Evolutionary conservation across 1,140 invertebrate species (phyloP).

Genomic region (Calephelis virginiensis): DNA sequence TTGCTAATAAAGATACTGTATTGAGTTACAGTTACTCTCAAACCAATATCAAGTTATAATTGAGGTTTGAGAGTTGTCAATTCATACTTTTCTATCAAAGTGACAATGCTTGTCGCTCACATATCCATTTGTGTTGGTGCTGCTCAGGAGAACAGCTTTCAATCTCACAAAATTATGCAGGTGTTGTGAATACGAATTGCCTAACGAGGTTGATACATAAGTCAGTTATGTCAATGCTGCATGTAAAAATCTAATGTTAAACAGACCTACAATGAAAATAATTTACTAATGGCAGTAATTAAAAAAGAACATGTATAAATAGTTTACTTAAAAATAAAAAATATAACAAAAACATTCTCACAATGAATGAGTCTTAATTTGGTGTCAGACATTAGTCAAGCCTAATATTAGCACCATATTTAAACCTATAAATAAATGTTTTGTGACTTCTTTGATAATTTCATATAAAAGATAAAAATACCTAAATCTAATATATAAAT

Average conservation of each 20-base stretch:
- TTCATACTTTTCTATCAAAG: slow-evolving; percentile 7
- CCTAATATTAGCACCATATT: slow-evolving; percentile 76
- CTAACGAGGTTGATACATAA: no score
- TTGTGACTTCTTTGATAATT: slow-evolving; percentile 76
- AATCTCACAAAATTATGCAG: no score
- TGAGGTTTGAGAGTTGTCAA: slow-evolving; percentile 41
- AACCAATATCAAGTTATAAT: no score
- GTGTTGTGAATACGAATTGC: slow-evolving; percentile 29
- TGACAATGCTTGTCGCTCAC: no score
- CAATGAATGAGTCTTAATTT: slow-evolving; percentile 73
- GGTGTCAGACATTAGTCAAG: slow-evolving; percentile 75
- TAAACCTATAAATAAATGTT: slow-evolving; percentile 74
- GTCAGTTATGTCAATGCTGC: neutral
- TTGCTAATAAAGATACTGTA: no score
- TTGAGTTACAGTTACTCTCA: no score
- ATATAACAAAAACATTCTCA: slow-evolving; percentile 74
- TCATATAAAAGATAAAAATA: slow-evolving; percentile 76
- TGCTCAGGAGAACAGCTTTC: no score
- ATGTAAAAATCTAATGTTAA: neutral
- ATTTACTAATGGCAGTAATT: slow-evolving; percentile 74
- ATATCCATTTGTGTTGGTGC: no score
- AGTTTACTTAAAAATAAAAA: slow-evolving; percentile 74
- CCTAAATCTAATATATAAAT: slow-evolving; percentile 77
- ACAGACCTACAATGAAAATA: slow-evolving; percentile 55
- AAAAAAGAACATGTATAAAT: slow-evolving; percentile 72